Conservation (phyloP, 2,113 vertebrate species). For the Micronisus gabar region DNA sequence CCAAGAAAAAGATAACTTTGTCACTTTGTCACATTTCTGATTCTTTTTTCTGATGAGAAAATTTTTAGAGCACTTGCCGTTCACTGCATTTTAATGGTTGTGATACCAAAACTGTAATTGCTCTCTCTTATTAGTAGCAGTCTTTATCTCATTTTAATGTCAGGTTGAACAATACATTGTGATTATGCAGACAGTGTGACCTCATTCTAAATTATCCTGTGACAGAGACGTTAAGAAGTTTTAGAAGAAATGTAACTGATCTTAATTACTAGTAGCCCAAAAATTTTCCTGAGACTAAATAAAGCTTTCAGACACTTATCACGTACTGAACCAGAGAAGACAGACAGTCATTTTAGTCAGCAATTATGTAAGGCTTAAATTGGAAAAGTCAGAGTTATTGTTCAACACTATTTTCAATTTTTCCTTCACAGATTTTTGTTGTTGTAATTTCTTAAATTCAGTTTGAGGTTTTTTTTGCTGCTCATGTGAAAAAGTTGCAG, state of each 20-base stretch:
- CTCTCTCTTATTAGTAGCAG: background rate
- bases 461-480: background rate
- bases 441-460: background rate
- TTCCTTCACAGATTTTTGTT: background rate
- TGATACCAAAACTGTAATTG: slow-evolving; percentile 5
- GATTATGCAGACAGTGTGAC: background rate
- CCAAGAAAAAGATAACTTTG: slow-evolving; percentile 20
- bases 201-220: slow-evolving; percentile 20
- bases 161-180: background rate
- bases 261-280: background rate
- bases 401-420: background rate
- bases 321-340: background rate
- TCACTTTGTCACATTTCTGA: slow-evolving; percentile 2
- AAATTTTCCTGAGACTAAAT: background rate
- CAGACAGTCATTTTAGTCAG: background rate
- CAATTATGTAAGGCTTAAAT: background rate
- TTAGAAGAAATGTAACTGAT: background rate
- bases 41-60: background rate
- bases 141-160: background rate
- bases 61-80: background rate
- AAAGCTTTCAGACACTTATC: background rate
- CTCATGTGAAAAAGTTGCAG: background rate
- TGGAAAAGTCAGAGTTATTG: background rate
- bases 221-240: background rate
- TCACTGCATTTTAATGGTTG: background rate